phyloP scores from a whole-genome alignment of 2,888 invertebrate genomes.

The Tetragnatha montana region DNA sequence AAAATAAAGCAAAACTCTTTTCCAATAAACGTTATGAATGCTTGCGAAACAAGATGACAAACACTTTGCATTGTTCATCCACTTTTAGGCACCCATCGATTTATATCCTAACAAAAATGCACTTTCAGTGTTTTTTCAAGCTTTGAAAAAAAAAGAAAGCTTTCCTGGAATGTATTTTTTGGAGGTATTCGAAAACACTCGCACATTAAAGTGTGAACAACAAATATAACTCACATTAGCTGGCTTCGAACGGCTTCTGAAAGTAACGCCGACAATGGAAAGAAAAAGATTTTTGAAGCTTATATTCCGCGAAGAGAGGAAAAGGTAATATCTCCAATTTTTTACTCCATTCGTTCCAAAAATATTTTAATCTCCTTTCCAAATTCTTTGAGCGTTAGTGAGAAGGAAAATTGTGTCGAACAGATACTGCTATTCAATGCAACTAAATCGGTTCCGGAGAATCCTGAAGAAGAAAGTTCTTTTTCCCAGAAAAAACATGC shows the following conservation, averaged over 20 bases:
- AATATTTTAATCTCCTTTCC: slow-evolving; percentile 29
- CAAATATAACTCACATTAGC: slow-evolving; percentile 5
- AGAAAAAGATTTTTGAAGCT: slow-evolving; percentile 10
- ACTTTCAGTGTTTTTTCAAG: background rate
- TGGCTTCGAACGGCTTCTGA: background rate
- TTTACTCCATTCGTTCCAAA: slow-evolving; percentile 11
- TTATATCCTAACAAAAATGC: background rate
- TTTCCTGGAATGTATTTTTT: background rate
- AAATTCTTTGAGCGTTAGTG: background rate
- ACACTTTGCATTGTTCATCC: background rate
- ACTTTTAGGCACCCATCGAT: background rate
- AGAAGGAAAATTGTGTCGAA: background rate
- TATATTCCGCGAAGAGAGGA: slow-evolving; percentile 12
- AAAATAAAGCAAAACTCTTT: background rate
- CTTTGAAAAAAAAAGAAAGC: background rate
- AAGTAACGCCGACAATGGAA: background rate
- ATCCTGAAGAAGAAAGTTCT: background rate
- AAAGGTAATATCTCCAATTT: slow-evolving; percentile 29
- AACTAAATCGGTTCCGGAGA: background rate
- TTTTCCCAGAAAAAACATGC: background rate
- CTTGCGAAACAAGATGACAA: background rate
- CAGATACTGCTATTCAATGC: background rate
- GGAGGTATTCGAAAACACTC: background rate
- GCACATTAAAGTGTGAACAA: background rate
- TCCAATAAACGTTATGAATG: slow-evolving; percentile 1